These are phyloP conservation scores for Eleginops maclovinus DNA, from an alignment of 2,113 vertebrate genomes.

Conservation along the genomic window DNA sequence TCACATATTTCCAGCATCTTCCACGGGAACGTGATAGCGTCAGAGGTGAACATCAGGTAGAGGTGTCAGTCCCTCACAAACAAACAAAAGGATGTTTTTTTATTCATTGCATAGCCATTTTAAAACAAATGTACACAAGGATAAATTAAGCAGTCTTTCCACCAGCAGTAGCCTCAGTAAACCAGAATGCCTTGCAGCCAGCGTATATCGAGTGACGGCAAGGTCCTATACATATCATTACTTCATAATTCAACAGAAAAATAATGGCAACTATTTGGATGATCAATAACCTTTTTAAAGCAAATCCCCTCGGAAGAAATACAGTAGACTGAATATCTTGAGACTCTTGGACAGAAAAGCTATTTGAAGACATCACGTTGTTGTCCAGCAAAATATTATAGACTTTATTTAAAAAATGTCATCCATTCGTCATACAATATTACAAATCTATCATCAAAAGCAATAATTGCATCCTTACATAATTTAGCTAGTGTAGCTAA, in stretches of 20 bases:
- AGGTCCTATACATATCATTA: neutral
- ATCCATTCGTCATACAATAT: too few relatives aligned
- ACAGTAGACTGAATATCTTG: neutral
- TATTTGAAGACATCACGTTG: neutral
- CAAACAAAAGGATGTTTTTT: constrained; percentile 1
- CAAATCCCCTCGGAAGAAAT: neutral
- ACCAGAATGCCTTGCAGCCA: constrained; percentile 33
- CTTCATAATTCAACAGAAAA: neutral
- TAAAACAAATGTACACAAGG: neutral
- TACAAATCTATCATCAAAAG: too few relatives aligned
- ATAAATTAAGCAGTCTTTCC: constrained; percentile 2
- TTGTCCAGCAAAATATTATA: neutral
- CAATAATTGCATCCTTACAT: neutral
- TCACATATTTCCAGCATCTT: constrained; percentile 11
- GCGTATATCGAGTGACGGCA: neutral
- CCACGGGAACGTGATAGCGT: neutral
- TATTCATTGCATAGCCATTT: neutral
- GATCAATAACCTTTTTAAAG: neutral
- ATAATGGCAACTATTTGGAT: neutral
- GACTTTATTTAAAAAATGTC: neutral
- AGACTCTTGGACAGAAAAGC: neutral
- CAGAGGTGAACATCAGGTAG: constrained; percentile 7
- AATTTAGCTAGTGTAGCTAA: neutral
- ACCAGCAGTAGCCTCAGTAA: constrained; percentile 7
- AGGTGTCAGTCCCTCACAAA: constrained; percentile 15